Evolutionary conservation across 2,888 invertebrate species (phyloP), one percentile per base, ranked within the genome.

Genomic region (Heliconius hortense): DNA sequence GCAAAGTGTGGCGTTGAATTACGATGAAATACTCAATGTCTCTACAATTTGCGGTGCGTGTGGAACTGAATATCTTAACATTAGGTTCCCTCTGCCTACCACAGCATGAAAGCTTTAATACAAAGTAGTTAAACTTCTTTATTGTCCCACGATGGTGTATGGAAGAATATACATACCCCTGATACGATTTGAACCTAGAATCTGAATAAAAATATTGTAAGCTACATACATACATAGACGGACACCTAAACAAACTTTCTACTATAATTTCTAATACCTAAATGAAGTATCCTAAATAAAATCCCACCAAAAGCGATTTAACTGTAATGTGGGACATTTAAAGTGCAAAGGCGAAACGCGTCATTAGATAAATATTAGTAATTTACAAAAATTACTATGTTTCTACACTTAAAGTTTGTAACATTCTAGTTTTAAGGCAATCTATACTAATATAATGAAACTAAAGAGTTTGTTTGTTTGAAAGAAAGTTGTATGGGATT

Each of bases 311-410:
- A 64, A 62, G 18, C 39, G 24, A 62, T 53, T 35, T n/a, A 62
- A 63, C 24, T 31, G 2, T 66, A 59, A 67, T 43, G 28, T 72
- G 15, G 24, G 69, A 60, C 69, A 74, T 76, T 31, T 70, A 53
- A 35, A 72, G 72, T 70, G 60, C 75, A 78, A 75, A 72, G 67
- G 56, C 71, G 48, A 78, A 67, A 69, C 35, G 31, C 67, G n/a
- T 74, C 73, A 77, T 76, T 72, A 77, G 53, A 74, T 70, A 77
- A 72, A 78, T 73, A 67, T 77, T 69, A n/a, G 64, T 76, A 76
- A 79, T 79, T 78, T 80, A 75, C 69, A 74, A 68, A 77, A 76
- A 79, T 75, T 59, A n/a, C 62, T 67, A 76, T 75, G 69, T 73
- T 74, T 72, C 75, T 53, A 71, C 70, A 56, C 31, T 28, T 48